A percentile compares a stretch with the other conserved stretches of the same genome.
Evolutionary conservation across 2,888 invertebrate genomes (phyloP).

Genomic region (Temnothorax ravouxi): DNA sequence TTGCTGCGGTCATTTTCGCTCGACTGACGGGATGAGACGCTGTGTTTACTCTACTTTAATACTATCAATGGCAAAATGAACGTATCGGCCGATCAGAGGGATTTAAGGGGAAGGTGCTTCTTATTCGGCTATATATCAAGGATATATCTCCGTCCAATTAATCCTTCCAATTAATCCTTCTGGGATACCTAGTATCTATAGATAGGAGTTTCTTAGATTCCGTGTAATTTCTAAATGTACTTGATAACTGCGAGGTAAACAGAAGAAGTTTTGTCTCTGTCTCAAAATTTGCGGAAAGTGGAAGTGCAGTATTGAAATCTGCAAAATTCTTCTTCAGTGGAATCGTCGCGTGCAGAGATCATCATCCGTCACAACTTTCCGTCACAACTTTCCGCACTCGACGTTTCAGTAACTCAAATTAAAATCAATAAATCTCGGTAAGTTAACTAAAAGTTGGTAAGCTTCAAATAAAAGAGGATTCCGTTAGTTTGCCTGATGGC

Average conservation of each 20-base stretch:
- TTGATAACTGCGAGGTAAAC: slow-evolving; percentile 3
- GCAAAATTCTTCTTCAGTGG: neutral
- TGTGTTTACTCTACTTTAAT: slow-evolving; percentile 32
- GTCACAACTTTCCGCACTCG: neutral
- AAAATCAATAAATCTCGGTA: slow-evolving; percentile 6
- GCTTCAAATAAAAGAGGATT: neutral
- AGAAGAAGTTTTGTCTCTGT: neutral
- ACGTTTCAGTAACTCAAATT: slow-evolving; percentile 5
- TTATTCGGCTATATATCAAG: slow-evolving; percentile 19
- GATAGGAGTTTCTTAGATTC: neutral
- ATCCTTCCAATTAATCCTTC: slow-evolving; percentile 23
- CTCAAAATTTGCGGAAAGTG: neutral
- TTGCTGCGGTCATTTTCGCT: slow-evolving; percentile 21
- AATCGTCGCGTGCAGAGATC: neutral
- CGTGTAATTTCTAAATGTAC: neutral
- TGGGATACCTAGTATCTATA: neutral
- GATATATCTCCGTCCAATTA: slow-evolving; percentile 31
- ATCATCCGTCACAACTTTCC: neutral
- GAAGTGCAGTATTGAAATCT: neutral
- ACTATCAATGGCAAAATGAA: slow-evolving; percentile 11
- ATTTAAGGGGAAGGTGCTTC: slow-evolving; percentile 13
- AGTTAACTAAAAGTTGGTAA: slow-evolving; percentile 8
- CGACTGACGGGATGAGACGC: neutral
- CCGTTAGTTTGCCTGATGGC: neutral
- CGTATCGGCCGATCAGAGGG: slow-evolving; percentile 7